A percentile compares a stretch with the other conserved stretches of the same genome.
Evolutionary conservation across 2,113 vertebrate species (phyloP).

Genomic region (Laterallus jamaicensis): DNA sequence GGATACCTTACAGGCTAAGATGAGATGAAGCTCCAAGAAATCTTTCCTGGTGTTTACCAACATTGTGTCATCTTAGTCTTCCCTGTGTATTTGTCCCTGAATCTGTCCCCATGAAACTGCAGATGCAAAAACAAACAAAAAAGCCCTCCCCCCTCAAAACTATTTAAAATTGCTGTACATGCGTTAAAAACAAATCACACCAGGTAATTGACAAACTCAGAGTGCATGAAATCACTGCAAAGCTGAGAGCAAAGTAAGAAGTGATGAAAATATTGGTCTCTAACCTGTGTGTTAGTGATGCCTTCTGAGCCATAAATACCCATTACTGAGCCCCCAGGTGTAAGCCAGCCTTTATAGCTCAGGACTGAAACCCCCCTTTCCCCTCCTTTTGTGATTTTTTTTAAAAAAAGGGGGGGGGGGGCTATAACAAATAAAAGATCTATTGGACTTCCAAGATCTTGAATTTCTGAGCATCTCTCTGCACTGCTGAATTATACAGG

Average conservation of each 20-base stretch:
- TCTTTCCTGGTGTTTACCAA: not conserved
- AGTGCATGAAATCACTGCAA: constrained; percentile 27
- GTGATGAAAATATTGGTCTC: constrained; percentile 14
- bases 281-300: not conserved
- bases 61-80: not conserved
- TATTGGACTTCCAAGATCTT: not conserved
- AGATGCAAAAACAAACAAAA: not conserved
- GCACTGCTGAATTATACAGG: not conserved
- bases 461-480: not conserved
- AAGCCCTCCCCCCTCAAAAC: too few relatives aligned
- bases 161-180: not conserved
- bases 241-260: not conserved
- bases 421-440: not conserved
- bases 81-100: not conserved
- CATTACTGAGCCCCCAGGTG: constrained; percentile 7
- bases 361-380: not conserved
- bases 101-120: not conserved
- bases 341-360: not conserved
- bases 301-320: constrained; percentile 16
- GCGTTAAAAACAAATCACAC: constrained; percentile 11
- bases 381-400: not conserved
- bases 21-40: not conserved
- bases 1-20: not conserved
- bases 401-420: not conserved
- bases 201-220: constrained; percentile 39